Base-by-base conservation (phyloP, 1,140 invertebrate species). In the Drosophila takahashii region DNA sequence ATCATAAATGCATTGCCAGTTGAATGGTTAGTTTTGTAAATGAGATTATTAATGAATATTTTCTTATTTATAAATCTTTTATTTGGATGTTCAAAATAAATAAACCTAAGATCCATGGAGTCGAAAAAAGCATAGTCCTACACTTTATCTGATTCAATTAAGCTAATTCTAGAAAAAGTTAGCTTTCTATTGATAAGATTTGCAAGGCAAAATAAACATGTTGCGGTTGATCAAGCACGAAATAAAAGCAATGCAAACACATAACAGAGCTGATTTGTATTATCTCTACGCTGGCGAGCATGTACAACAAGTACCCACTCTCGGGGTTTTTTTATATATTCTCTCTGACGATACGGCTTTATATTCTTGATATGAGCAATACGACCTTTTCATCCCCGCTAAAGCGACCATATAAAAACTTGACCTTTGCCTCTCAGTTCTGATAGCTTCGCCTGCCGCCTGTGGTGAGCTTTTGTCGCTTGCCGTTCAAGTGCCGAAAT, bases 1-100 rank as follows among this genome's bases (percentile, higher is more conserved):
- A 72, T 81, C 76, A 78, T 71, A 78, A 79, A 86, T 87, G 76
- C 81, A 79, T 81, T 78, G 70, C 29, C 48, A 15, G 26, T 29
- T 48, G 15, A 47, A 47, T 47, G 27, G 5, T 13, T 45, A 6
- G 18, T 45, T 26, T 16, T 45, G 22, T 2, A 22, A 22, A 22
- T 22, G 22, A 22, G 22, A 22, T 22, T 22, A 22, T 22, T 22
- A 22, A 22, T 22, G 22, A 22, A 22, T 22, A 22, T n/a, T n/a
- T n/a, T n/a, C n/a, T n/a, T n/a, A n/a, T 22, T 22, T 22, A 22
- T 22, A 22, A 22, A 22, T 22, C 22, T 22, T 22, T 22, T 22
- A 2, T 22, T 22, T 22, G 22, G 22, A 22, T 22, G 22, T 44
- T 37, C 10, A 39, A 13, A 39, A 39, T n/a, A n/a, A n/a, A n/a